Conservation (phyloP, 2,888 invertebrate genomes). For the Lycaena phlaeas region DNA sequence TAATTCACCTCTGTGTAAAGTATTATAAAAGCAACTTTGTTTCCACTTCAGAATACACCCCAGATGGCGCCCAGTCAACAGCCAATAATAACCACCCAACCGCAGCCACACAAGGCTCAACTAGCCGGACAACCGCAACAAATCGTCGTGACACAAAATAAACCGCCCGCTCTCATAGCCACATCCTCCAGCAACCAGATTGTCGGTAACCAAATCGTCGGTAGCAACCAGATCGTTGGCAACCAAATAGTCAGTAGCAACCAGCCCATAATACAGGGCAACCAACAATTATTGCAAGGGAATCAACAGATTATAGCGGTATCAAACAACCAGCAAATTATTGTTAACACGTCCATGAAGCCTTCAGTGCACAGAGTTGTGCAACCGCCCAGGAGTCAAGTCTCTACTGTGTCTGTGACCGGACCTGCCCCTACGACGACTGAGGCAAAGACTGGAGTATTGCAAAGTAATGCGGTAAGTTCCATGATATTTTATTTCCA, state of each 20-base stretch:
- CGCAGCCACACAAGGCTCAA: constrained; percentile 71
- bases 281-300: constrained; percentile 42
- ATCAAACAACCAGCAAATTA: constrained; percentile 55
- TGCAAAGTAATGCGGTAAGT: constrained; percentile 41
- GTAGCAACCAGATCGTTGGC: constrained; percentile 35
- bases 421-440: constrained; percentile 25
- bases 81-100: constrained; percentile 61
- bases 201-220: constrained; percentile 25
- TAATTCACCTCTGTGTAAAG: too few relatives aligned
- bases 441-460: constrained; percentile 40
- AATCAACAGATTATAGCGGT: constrained; percentile 54
- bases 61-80: constrained; percentile 63
- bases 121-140: constrained; percentile 52
- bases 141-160: constrained; percentile 55
- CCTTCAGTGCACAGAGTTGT: constrained; percentile 42
- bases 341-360: constrained; percentile 52
- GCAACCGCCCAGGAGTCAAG: constrained; percentile 41
- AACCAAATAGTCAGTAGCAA: constrained; percentile 23
- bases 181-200: constrained; percentile 41
- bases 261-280: constrained; percentile 31
- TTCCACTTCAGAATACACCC: constrained; percentile 42
- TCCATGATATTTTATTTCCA: too few relatives aligned
- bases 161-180: constrained; percentile 50
- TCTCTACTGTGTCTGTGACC: constrained; percentile 25
- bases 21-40: too few relatives aligned